phyloP scores from a whole-genome alignment of 2,113 vertebrate genomes.

The Nerophis lumbriciformis region DNA sequence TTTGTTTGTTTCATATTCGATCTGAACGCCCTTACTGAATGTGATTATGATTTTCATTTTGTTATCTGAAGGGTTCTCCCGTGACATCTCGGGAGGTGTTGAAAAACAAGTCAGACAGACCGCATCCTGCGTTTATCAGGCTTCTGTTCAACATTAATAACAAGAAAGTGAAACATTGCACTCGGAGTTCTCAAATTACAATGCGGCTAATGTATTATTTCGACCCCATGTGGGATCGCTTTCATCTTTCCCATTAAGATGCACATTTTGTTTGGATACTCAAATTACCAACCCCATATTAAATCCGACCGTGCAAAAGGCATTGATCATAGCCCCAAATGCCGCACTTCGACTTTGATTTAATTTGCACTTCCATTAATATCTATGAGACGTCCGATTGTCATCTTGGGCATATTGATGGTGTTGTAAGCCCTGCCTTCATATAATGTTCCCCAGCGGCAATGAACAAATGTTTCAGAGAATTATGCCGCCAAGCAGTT shows the following conservation, averaged over 20 bases:
- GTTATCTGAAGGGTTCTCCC: slow-evolving; percentile 10
- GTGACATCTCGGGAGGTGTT: slow-evolving; percentile 41
- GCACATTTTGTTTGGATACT: slow-evolving; percentile 75
- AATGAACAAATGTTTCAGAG: slow-evolving; percentile 69
- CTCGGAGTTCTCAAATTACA: slow-evolving; percentile 67
- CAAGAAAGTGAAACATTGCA: slow-evolving; percentile 56
- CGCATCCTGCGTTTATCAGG: slow-evolving; percentile 40
- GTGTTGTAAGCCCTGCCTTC: slow-evolving; percentile 70
- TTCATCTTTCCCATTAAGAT: slow-evolving; percentile 72
- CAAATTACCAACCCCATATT: slow-evolving; percentile 71
- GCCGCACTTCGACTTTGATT: slow-evolving; percentile 73
- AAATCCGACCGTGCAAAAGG: slow-evolving; percentile 71
- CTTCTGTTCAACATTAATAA: slow-evolving; percentile 63
- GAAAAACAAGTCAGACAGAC: slow-evolving; percentile 38
- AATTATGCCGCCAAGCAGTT: slow-evolving; percentile 67
- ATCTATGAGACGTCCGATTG: slow-evolving; percentile 77
- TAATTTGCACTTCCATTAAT: slow-evolving; percentile 76
- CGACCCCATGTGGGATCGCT: slow-evolving; percentile 66
- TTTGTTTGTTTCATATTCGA: slow-evolving; percentile 13
- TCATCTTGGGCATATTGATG: slow-evolving; percentile 75
- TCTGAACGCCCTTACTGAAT: not conserved
- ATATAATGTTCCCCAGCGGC: slow-evolving; percentile 73
- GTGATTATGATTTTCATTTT: not conserved
- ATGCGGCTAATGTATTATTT: slow-evolving; percentile 71
- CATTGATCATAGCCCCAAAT: slow-evolving; percentile 74